These are phyloP conservation scores for Agonopterix arenella DNA, from an alignment of 2,888 invertebrate genomes.

Conservation along the genomic window DNA sequence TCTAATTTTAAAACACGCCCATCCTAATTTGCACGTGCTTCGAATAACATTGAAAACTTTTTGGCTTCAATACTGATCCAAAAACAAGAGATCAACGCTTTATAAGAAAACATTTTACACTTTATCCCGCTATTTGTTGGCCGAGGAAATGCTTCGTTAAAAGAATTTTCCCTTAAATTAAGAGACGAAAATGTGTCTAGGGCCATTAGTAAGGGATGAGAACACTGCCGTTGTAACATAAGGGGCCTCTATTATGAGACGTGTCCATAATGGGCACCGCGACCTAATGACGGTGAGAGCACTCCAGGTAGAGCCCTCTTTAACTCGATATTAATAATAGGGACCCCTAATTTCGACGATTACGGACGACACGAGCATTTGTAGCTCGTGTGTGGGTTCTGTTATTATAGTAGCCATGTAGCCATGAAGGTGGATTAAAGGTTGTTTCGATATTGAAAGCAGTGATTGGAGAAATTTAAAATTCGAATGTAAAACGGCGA, in stretches of 20 bases:
- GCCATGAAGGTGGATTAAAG: too few species aligned
- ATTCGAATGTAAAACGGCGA: conserved; percentile 16
- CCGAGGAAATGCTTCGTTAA: too few species aligned
- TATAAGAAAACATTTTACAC: neutral
- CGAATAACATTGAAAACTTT: conserved; percentile 3
- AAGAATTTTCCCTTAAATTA: conserved; percentile 37
- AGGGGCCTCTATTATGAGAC: conserved; percentile 48
- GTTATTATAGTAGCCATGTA: too few species aligned
- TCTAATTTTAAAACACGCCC: too few species aligned
- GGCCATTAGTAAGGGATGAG: conserved; percentile 34
- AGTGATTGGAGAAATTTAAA: conserved; percentile 17
- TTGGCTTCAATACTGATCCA: neutral
- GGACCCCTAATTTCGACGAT: conserved; percentile 27
- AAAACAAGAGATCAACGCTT: neutral
- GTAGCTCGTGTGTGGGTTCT: too few species aligned
- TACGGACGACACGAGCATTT: conserved; percentile 4
- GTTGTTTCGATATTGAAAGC: neutral
- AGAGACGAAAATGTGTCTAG: conserved; percentile 36
- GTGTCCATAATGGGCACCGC: conserved; percentile 43
- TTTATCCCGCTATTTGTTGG: conserved; percentile 4
- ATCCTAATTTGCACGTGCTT: conserved; percentile 2
- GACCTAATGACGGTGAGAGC: conserved; percentile 47
- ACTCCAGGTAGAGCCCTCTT: conserved; percentile 47
- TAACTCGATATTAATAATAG: conserved; percentile 51
- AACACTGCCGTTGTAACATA: conserved; percentile 35